phyloP scores from a whole-genome alignment of 2,797 vertebrate genomes.

The Discoglossus pictus region DNA sequence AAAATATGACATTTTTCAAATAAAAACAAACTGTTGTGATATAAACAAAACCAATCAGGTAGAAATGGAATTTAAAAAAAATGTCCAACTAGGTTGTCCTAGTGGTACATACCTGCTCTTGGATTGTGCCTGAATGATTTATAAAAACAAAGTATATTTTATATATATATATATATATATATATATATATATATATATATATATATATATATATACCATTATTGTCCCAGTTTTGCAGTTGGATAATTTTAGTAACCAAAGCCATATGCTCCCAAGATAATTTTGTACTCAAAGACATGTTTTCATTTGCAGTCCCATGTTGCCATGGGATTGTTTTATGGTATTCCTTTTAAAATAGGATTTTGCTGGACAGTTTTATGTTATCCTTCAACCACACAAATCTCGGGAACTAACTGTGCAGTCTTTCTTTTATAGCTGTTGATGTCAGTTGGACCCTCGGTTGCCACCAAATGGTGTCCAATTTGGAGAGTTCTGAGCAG shows the following conservation, averaged over 20 bases:
- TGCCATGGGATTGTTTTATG: neutral
- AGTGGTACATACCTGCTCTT: no score
- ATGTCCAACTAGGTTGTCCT: no score
- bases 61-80: no score
- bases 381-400: conserved; percentile 2
- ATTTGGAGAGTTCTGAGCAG: conserved; percentile 4
- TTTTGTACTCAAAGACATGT: neutral
- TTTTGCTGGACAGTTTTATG: conserved; percentile 16
- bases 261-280: conserved; percentile 1
- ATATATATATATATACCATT: neutral
- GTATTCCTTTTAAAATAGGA: neutral
- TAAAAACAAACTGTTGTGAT: no score
- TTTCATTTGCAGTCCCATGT: neutral
- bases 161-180: no score
- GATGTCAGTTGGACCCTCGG: neutral
- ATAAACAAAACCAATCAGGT: no score
- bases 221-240: neutral
- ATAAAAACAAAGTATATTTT: no score
- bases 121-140: no score
- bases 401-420: conserved; percentile 1
- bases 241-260: neutral
- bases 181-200: no score
- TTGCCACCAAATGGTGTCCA: conserved; percentile 18
- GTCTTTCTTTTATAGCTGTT: neutral
- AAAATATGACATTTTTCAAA: no score